phyloP scores from a whole-genome alignment of 92 coral and sea anemone genomes.

The Meandrina meandrites region DNA sequence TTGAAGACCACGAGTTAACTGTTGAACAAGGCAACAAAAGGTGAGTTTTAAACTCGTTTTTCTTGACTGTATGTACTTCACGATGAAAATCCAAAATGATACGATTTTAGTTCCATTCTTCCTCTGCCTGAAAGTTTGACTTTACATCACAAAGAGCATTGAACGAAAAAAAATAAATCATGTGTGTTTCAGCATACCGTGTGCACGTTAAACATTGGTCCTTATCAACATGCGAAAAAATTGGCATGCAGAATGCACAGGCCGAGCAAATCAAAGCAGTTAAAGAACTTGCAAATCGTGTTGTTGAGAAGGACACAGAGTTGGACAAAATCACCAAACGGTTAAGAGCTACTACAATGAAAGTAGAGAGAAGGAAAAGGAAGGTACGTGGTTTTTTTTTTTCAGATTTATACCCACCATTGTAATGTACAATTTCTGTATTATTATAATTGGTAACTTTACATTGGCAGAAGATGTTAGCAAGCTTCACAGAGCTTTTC shows the following conservation, averaged over 20 bases:
- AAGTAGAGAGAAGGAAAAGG: slow-evolving; percentile 28
- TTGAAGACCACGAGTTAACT: slow-evolving; percentile 9
- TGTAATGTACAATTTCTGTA: slow-evolving; percentile 31
- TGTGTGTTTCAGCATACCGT: slow-evolving; percentile 41
- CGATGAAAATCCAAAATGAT: slow-evolving; percentile 32
- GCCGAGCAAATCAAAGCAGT: slow-evolving; percentile 39
- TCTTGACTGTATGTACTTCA: slow-evolving; percentile 28
- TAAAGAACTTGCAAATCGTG: slow-evolving; percentile 24
- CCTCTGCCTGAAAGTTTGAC: slow-evolving; percentile 32
- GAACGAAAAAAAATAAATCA: slow-evolving; percentile 37
- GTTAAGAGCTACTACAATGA: slow-evolving; percentile 19
- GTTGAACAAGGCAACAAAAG: slow-evolving; percentile 33
- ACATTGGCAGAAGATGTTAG: slow-evolving; percentile 35
- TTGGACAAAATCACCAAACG: slow-evolving; percentile 33
- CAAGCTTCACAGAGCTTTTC: slow-evolving; percentile 29
- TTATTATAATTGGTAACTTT: slow-evolving; percentile 16
- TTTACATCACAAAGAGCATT: slow-evolving; percentile 41
- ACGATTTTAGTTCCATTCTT: slow-evolving; percentile 41
- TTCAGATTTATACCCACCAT: too few species aligned
- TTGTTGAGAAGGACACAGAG: slow-evolving; percentile 34
- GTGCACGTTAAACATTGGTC: slow-evolving; percentile 37
- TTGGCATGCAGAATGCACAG: slow-evolving; percentile 39
- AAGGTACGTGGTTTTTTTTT: slow-evolving; percentile 38
- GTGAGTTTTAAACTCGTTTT: slow-evolving; percentile 41
- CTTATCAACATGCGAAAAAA: slow-evolving; percentile 44